Conservation (phyloP, 2,888 invertebrate species). For the Drosophila dives region DNA sequence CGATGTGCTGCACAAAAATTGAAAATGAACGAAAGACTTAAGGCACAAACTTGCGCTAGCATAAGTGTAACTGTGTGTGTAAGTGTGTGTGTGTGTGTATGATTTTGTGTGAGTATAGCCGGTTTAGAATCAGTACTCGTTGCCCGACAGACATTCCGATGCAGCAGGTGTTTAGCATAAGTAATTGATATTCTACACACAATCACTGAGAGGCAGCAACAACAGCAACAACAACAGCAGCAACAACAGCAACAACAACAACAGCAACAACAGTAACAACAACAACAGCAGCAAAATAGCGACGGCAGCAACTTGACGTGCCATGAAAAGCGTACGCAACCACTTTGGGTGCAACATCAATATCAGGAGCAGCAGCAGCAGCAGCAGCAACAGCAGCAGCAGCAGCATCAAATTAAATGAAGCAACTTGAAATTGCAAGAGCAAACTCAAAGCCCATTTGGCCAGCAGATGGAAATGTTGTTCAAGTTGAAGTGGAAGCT, state of each 20-base stretch:
- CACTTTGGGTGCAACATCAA: slow-evolving; percentile 39
- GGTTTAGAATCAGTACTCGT: slow-evolving; percentile 70
- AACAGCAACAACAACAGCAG: slow-evolving; percentile 23
- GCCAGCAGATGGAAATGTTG: slow-evolving; percentile 25
- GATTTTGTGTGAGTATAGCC: slow-evolving; percentile 32
- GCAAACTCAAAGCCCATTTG: slow-evolving; percentile 48
- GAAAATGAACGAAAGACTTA: slow-evolving; percentile 69
- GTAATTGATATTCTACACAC: slow-evolving; percentile 85
- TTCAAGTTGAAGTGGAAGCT: slow-evolving; percentile 8
- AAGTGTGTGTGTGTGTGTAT: slow-evolving; percentile 1
- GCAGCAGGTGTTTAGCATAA: slow-evolving; percentile 85
- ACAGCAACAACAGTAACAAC: slow-evolving; percentile 25
- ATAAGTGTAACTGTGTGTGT: slow-evolving; percentile 14
- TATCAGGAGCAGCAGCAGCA: slow-evolving; percentile 20
- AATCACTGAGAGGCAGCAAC: slow-evolving; percentile 62
- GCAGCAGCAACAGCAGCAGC: slow-evolving; percentile 25
- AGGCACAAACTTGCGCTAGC: slow-evolving; percentile 68
- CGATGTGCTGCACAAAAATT: slow-evolving; percentile 12
- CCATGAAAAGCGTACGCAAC: slow-evolving; percentile 52
- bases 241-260: slow-evolving; percentile 2
- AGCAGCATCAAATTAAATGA: slow-evolving; percentile 60
- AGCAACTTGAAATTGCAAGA: slow-evolving; percentile 64
- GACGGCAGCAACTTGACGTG: slow-evolving; percentile 37
- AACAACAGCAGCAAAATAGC: slow-evolving; percentile 3
- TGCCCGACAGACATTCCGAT: slow-evolving; percentile 82